These are phyloP conservation scores for Sarcophaga carnaria DNA, from an alignment of 2,888 invertebrate genomes.

Conservation along the genomic window DNA sequence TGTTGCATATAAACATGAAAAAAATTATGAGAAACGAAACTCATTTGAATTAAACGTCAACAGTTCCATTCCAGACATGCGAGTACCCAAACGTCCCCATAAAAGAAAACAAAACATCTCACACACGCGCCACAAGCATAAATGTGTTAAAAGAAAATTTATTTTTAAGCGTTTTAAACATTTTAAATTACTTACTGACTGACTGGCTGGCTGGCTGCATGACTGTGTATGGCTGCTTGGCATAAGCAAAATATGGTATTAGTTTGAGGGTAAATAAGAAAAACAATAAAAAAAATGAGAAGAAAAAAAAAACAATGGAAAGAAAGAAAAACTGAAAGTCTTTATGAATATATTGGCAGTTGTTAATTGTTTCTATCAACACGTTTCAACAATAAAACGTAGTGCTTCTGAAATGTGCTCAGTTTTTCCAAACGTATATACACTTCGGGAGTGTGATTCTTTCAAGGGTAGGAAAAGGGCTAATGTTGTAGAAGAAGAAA, in stretches of 20 bases:
- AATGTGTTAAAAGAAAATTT: conserved; percentile 58
- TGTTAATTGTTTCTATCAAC: conserved; percentile 80
- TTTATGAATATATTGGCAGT: conserved; percentile 48
- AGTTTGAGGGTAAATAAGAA: not conserved
- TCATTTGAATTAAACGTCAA: conserved; percentile 65
- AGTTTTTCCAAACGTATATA: not conserved
- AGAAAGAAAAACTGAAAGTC: conserved; percentile 12
- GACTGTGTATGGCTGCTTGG: no score
- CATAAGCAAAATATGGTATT: no score
- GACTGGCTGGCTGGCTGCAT: no score
- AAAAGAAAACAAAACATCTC: not conserved
- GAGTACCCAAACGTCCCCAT: conserved; percentile 1
- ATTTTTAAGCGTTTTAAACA: conserved; percentile 53
- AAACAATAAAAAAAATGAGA: conserved; percentile 10
- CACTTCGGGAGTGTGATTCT: not conserved
- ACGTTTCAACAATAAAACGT: conserved; percentile 71
- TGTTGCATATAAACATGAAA: not conserved
- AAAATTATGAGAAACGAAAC: not conserved
- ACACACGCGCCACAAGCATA: not conserved
- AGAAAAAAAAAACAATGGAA: not conserved
- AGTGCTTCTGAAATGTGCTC: conserved; percentile 19
- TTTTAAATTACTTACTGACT: conserved; percentile 37
- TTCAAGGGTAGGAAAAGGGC: conserved; percentile 7
- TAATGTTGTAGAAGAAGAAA: not conserved
- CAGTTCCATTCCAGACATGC: conserved; percentile 56